phyloP scores from a whole-genome alignment of 2,797 vertebrate species.

The Ceryle rudis region DNA sequence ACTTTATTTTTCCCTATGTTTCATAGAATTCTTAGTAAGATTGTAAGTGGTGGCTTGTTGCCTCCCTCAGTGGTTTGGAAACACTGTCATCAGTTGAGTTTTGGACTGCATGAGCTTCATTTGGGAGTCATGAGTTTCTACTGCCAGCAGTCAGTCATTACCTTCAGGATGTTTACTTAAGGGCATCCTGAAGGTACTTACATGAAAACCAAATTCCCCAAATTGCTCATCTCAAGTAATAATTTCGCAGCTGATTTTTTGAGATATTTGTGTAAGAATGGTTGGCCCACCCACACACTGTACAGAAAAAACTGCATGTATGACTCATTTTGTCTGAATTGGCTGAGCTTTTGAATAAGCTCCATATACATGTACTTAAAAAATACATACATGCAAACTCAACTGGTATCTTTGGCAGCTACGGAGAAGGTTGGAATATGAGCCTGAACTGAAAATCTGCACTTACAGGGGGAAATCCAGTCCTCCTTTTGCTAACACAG shows the following conservation, averaged over 20 bases:
- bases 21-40: neutral
- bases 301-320: neutral
- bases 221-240: neutral
- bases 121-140: neutral
- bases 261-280: neutral
- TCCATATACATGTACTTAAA: fast-evolving
- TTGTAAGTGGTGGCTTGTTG: neutral
- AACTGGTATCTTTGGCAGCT: neutral
- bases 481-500: constrained; percentile 7
- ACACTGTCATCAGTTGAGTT: neutral
- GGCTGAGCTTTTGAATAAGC: neutral
- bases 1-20: neutral
- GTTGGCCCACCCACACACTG: neutral
- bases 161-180: neutral
- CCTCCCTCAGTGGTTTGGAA: neutral
- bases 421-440: neutral
- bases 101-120: neutral
- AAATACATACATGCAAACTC: neutral
- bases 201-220: neutral
- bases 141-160: neutral
- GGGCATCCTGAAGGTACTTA: neutral
- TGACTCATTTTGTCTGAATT: neutral
- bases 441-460: neutral
- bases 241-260: neutral
- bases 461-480: neutral